Conservation (phyloP, 2,113 vertebrate genomes). For the Apteryx mantelli region DNA sequence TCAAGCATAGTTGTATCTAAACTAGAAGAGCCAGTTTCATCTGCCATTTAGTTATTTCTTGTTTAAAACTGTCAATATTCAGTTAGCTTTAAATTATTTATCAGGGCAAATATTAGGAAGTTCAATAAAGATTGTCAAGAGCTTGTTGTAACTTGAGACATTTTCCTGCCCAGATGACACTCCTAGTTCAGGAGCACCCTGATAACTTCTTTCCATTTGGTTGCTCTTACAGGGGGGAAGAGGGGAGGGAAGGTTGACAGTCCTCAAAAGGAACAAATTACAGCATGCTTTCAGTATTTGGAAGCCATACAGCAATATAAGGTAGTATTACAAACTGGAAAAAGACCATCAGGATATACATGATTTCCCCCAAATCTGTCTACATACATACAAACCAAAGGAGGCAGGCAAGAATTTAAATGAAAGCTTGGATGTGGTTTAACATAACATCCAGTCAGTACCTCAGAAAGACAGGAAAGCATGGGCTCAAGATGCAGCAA, state of each 20-base stretch:
- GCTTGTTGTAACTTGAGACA: rapidly evolving
- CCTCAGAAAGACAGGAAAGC: background rate
- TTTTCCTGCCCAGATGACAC: background rate
- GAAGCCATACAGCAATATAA: background rate
- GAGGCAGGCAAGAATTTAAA: background rate
- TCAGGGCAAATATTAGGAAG: background rate
- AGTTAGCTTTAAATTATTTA: background rate
- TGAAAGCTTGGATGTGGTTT: background rate
- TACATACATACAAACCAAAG: background rate
- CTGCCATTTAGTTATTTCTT: background rate
- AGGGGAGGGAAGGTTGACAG: background rate
- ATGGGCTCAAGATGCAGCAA: rapidly evolving
- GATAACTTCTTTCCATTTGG: background rate
- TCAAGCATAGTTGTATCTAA: background rate
- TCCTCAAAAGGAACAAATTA: background rate
- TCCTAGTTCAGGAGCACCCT: background rate
- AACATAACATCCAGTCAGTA: background rate
- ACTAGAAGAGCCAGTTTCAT: background rate
- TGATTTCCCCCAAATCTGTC: background rate
- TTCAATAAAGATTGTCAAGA: background rate
- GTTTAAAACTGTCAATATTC: rapidly evolving
- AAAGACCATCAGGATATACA: background rate
- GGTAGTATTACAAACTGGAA: background rate
- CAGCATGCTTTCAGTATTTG: background rate
- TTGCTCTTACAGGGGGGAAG: background rate